Conservation (phyloP, 2,888 invertebrate species). For the Augiades crinisus region DNA sequence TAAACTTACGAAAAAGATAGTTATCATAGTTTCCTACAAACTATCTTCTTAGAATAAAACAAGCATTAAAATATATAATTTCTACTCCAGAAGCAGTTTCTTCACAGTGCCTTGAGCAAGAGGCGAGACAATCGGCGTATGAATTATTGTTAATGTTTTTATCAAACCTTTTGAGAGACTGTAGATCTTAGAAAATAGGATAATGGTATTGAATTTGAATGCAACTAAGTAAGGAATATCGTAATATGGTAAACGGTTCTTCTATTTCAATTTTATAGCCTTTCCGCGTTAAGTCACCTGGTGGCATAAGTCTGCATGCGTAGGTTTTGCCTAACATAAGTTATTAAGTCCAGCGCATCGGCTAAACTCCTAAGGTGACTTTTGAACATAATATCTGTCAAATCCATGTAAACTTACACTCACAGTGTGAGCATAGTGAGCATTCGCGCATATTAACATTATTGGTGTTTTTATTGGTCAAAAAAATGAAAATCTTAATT, state of each 20-base stretch:
- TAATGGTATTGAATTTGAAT: conserved; percentile 10
- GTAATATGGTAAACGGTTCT: conserved; percentile 1
- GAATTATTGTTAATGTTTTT: conserved; percentile 4
- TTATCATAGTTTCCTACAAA: no score
- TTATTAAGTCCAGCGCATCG: no score
- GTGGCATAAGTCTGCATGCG: neutral
- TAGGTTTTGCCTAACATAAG: no score
- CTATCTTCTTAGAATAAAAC: no score
- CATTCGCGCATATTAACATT: no score
- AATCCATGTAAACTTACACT: no score
- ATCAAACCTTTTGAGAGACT: neutral
- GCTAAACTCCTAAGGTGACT: no score
- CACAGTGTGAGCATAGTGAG: no score
- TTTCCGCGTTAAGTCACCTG: neutral
- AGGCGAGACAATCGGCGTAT: neutral
- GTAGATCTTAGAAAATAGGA: neutral
- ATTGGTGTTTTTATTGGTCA: no score
- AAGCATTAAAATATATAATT: no score
- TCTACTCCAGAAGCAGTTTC: neutral
- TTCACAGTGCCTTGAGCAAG: neutral
- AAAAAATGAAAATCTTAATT: no score
- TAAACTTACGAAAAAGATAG: neutral
- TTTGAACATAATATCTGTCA: no score
- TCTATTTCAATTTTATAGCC: conserved; percentile 7
- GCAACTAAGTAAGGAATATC: conserved; percentile 7